Evolutionary conservation across 2,888 invertebrate species (phyloP), one percentile per base, ranked within the genome.

Genomic region (Trachelus tabidus): DNA sequence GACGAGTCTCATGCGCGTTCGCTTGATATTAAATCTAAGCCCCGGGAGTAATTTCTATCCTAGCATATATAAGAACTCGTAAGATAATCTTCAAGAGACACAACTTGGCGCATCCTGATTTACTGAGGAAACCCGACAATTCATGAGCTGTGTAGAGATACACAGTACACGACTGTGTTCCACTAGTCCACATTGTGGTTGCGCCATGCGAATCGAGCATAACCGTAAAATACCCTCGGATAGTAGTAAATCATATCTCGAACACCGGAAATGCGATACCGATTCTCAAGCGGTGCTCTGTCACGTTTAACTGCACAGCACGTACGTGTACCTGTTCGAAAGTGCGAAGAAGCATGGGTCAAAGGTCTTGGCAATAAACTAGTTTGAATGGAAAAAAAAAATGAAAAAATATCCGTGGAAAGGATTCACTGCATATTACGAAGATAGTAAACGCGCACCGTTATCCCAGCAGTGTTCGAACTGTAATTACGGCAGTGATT

Each of bases 251-350:
- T 71, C 71, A 33, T 71, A 33, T 71, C 31, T 31, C 71, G 71
- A 71, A 23, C 12, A 33, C 71, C 71, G 71, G 71, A 71, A 71
- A 71, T 71, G 31, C 71, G 71, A 71, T 71, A 71, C 71, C 31
- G 31, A 33, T 71, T 31, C 33, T 3, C 31, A 15, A 30, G 71
- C 71, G 71, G 33, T 23, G 71, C 71, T 71, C 33, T 31, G 71
- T 71, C 31, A 33, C 71, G 71, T 71, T 71, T 33, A 71, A 12
- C 71, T 33, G 71, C 71, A 31, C 71, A n/a, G 31, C 31, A 33
- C 15, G 71, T 33, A 71, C 23, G 2, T 56, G 56, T 56, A 56
- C 56, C 56, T 56, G 56, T 56, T 56, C 23, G 56, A 56, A 56
- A 56, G 56, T 23, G 56, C 56, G 56, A 56, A 56, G 15, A 1